Conservation (phyloP, 2,113 vertebrate genomes). For the Chloropsis hardwickii region DNA sequence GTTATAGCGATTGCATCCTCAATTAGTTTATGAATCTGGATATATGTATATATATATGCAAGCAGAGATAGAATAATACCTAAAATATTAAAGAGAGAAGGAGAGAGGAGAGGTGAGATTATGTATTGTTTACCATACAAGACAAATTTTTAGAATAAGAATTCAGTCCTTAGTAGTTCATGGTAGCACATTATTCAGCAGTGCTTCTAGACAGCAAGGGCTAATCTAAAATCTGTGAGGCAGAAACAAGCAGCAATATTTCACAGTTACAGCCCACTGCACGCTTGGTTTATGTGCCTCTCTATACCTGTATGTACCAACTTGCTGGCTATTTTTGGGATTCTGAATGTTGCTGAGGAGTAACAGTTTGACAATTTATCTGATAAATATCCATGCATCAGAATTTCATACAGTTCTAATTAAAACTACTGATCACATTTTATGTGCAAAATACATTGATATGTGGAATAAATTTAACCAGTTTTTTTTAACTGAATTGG, state of each 20-base stretch:
- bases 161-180: constrained; percentile 16
- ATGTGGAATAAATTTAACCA: not conserved
- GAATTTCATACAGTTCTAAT: not conserved
- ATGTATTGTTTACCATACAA: constrained; percentile 23
- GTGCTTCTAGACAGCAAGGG: constrained; percentile 19
- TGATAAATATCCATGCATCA: not conserved
- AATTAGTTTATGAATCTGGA: not conserved
- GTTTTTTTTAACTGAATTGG: not conserved
- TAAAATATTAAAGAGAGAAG: not conserved
- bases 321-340: not conserved
- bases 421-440: not conserved
- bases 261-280: constrained; percentile 48
- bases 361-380: not conserved
- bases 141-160: constrained; percentile 16
- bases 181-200: constrained; percentile 5
- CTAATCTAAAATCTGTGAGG: constrained; percentile 63
- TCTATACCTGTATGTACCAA: not conserved
- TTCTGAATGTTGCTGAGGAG: not conserved
- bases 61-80: not conserved
- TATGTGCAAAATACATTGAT: not conserved
- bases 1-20: not conserved
- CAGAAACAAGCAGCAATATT: constrained; percentile 54
- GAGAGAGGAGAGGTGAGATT: not conserved
- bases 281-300: constrained; percentile 41
- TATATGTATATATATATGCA: not conserved